A percentile compares a stretch with the other conserved stretches of the same genome.
These are phyloP conservation scores for Cacatua alba DNA, from an alignment of 2,113 vertebrate species.

Conservation along the genomic window DNA sequence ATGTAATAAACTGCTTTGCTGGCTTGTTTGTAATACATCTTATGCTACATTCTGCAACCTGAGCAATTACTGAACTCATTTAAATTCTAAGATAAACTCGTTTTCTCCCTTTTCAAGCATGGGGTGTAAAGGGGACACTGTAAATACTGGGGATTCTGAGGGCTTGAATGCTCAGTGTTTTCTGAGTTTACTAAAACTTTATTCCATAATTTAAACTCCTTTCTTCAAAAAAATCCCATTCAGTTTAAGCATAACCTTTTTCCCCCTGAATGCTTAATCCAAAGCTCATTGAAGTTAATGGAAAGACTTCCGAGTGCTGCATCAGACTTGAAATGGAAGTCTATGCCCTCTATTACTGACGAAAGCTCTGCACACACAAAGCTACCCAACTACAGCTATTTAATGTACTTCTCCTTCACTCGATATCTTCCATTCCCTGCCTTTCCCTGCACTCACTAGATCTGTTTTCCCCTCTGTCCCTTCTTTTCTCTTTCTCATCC, in stretches of 20 bases:
- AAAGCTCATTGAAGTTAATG: slow-evolving; percentile 5
- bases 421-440: not conserved
- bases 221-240: not conserved
- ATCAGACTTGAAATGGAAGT: slow-evolving; percentile 18
- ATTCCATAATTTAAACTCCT: not conserved
- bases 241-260: not conserved
- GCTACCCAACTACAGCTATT: not conserved
- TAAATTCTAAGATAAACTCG: slow-evolving; percentile 43
- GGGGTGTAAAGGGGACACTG: not conserved
- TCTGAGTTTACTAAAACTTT: not conserved
- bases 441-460: not conserved
- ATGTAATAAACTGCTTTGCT: slow-evolving; percentile 14
- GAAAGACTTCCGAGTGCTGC: not conserved
- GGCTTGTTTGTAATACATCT: slow-evolving; percentile 23
- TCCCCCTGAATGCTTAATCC: not conserved
- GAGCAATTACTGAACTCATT: slow-evolving; percentile 31
- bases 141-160: not conserved
- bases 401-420: not conserved
- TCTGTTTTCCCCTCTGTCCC: not conserved
- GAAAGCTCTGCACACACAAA: not conserved
- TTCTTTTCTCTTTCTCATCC: not conserved
- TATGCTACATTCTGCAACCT: not conserved
- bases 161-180: not conserved
- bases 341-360: slow-evolving; percentile 12
- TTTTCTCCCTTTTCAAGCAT: not conserved